Evolutionary conservation across 92 coral and sea anemone species (phyloP).

Genomic region (Blastomussa wellsi): DNA sequence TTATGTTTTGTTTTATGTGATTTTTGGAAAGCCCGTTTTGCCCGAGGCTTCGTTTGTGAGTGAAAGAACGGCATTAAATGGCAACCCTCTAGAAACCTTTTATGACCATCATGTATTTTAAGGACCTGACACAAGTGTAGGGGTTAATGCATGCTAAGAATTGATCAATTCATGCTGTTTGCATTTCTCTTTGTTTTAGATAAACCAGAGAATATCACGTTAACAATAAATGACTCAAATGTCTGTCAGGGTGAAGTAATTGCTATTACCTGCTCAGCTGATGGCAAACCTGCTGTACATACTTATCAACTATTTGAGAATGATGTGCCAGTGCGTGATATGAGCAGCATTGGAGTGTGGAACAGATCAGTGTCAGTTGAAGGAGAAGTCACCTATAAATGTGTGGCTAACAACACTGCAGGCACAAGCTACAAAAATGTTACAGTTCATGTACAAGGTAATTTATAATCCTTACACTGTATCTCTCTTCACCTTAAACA

Average conservation of each 20-base stretch:
- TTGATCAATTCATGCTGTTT: background rate
- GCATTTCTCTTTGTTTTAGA: conserved; percentile 12
- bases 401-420: conserved; percentile 39
- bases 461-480: background rate
- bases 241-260: conserved; percentile 35
- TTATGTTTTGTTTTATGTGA: too few relatives aligned
- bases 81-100: too few relatives aligned
- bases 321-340: background rate
- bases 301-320: conserved; percentile 46
- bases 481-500: background rate
- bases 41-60: too few relatives aligned
- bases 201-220: conserved; percentile 3
- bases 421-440: conserved; percentile 38
- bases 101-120: too few relatives aligned
- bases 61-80: too few relatives aligned
- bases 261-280: conserved; percentile 35
- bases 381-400: conserved; percentile 39
- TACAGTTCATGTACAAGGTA: conserved; percentile 33
- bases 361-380: background rate
- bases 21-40: too few relatives aligned
- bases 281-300: conserved; percentile 41
- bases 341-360: conserved; percentile 19
- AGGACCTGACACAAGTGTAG: too few relatives aligned
- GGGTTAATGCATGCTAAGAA: background rate
- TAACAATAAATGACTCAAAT: background rate